Base-by-base conservation (phyloP, 1,140 invertebrate species). In the Danaus plexippus region DNA sequence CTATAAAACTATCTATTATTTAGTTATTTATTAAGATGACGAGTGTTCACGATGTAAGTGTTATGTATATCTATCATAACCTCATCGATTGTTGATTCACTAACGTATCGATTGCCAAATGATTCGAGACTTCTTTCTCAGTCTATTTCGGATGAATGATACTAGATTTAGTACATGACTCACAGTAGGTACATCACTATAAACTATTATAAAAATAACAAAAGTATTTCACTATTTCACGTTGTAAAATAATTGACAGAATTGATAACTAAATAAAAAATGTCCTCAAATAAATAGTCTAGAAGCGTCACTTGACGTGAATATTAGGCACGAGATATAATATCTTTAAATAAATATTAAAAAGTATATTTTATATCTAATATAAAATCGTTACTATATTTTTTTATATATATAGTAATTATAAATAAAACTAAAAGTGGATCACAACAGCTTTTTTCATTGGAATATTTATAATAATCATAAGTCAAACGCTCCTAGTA, bases 51-150 rank as follows among this genome's bases (percentile, higher is more conserved):
- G 32, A 46, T 47, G 51, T 60, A 43, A 54, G 54, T 43, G 49
- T 47, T 11, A 9, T 1, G 18, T 9, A 54, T 1, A 55, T 50
- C 49, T 1, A 55, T 50, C 49, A 50, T 50, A 41, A 50, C 49
- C 15, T 52, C 54, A 69, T 61, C 57, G 63, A 74, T 69, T 75
- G 67, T 64, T 63, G 64, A 66, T 62, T 59, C 57, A 64, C 59
- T 52, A 58, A 64, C 51, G 54, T 67, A 71, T 69, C 57, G 59
- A 64, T 72, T 80, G 77, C 77, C 76, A 84, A 81, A 75, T 81
- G 77, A 83, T 52, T 83, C 80, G 80, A 69, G 61, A 50, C 57
- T 61, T 49, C 68, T 63, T 57, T 66, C 15, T 15, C 59, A 45
- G 63, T 62, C 57, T 77, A 77, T 79, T 77, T 77, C 64, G 66